Evolutionary conservation across 2,797 vertebrate genomes (phyloP).

Genomic region (Danio jaintianensis): DNA sequence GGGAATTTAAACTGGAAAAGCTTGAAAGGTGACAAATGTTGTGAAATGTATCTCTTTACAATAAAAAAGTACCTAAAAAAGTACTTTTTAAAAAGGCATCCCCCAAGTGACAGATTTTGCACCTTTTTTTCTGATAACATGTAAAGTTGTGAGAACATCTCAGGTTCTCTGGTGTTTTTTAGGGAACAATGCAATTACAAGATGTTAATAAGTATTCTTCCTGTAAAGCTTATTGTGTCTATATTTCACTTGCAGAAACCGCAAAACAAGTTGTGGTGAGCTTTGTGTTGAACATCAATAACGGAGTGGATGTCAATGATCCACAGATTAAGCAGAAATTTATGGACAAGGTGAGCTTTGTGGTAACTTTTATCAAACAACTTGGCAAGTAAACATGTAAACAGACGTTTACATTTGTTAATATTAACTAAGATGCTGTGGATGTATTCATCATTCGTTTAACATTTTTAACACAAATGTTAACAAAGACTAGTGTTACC

Average conservation of each 20-base stretch:
- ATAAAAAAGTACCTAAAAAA: no score
- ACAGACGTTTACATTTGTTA: neutral
- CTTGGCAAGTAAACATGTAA: neutral
- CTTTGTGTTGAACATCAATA: neutral
- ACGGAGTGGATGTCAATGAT: conserved; percentile 24
- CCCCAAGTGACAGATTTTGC: no score
- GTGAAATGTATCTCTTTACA: no score
- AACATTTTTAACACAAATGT: no score
- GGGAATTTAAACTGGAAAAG: no score
- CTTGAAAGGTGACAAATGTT: no score
- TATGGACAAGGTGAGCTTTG: conserved; percentile 18
- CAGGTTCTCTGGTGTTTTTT: neutral
- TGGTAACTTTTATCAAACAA: neutral
- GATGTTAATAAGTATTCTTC: neutral
- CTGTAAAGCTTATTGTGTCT: neutral
- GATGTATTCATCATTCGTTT: no score
- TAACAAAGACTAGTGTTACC: neutral
- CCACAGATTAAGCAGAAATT: neutral
- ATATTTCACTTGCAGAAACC: neutral
- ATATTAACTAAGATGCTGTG: no score
- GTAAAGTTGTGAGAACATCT: no score
- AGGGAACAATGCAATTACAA: neutral
- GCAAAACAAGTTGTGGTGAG: neutral
- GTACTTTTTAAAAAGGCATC: no score
- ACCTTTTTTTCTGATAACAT: no score